Percentiles rank a stretch among this genome's conserved stretches.
Conservation (phyloP, 2,113 vertebrate species). For the Nannobrachium achirus region DNA sequence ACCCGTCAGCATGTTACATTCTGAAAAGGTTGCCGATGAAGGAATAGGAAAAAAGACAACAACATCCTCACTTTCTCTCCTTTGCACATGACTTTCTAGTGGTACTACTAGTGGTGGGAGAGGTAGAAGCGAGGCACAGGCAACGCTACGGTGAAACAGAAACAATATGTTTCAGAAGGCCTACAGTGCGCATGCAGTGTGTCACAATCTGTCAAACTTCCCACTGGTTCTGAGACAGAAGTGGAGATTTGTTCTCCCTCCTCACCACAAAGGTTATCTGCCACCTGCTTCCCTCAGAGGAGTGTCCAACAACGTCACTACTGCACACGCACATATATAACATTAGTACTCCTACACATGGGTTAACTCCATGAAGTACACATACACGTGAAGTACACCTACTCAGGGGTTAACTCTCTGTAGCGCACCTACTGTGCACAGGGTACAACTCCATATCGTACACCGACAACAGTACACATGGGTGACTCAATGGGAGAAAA, state of each 20-base stretch:
- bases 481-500: not conserved
- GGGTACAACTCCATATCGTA: too few species aligned
- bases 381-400: not conserved
- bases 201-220: constrained; percentile 61
- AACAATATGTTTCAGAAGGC: constrained; percentile 22
- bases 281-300: constrained; percentile 48
- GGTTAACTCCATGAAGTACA: not conserved
- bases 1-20: not conserved
- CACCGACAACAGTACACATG: too few species aligned
- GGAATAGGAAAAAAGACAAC: not conserved
- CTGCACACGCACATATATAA: constrained; percentile 52
- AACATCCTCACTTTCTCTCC: not conserved
- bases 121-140: constrained; percentile 13
- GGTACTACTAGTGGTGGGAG: constrained; percentile 12
- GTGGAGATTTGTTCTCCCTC: constrained; percentile 55
- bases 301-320: constrained; percentile 50
- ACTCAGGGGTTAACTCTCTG: constrained; percentile 12
- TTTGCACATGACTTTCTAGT: too few species aligned
- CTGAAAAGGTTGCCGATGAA: not conserved
- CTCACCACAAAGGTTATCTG: constrained; percentile 62
- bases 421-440: too few species aligned
- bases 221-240: constrained; percentile 51
- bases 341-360: too few species aligned
- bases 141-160: constrained; percentile 27
- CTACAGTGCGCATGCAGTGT: constrained; percentile 35